Evolutionary conservation across 2,888 invertebrate genomes (phyloP), one percentile per base, ranked within the genome.

Genomic region (Yponomeuta plumbellus): DNA sequence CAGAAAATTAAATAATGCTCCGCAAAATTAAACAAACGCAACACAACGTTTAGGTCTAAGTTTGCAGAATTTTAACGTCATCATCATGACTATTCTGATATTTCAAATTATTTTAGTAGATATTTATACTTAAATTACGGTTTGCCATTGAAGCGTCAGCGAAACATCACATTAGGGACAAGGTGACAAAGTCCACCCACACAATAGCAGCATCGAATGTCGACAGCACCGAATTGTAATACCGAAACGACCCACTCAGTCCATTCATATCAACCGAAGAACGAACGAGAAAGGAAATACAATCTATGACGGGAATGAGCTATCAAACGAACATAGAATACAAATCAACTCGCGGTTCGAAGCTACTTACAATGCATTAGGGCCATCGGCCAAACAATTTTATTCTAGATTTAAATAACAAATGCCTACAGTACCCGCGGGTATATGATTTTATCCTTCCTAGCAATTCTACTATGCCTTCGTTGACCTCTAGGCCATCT

Each of bases 161-260:
- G 63, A 67, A 67, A 66, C 67, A 69, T 66, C 71, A 73, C 72
- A 72, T 80, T 76, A 72, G 73, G 73, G 71, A 69, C 79, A 80
- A 81, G 75, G 80, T 74, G 72, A 75, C 68, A 69, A 74, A 72
- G 26, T 26, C 65, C 65, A 65, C 65, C 20, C 70, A 71, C 69
- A 71, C 73, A 73, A 72, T 77, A 5, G 74, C 67, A 71, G 66
- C 22, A 17, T 52, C 44, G 20, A 58, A 21, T 67, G 64, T 67
- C 72, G 68, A 75, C 75, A 76, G 57, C 8, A 65, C 23, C 5
- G 57, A 65, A 65, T 56, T 11, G 44, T 63, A 44, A 22, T 13
- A 21, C 22, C 63, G n/a, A 39, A 26, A 63, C 20, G 11, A 13
- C 63, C 63, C 13, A 63, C 63, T 63, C 63, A 63, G 44, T 11